phyloP scores from a whole-genome alignment of 1,140 invertebrate genomes.

The Hylaeus volcanicus region DNA sequence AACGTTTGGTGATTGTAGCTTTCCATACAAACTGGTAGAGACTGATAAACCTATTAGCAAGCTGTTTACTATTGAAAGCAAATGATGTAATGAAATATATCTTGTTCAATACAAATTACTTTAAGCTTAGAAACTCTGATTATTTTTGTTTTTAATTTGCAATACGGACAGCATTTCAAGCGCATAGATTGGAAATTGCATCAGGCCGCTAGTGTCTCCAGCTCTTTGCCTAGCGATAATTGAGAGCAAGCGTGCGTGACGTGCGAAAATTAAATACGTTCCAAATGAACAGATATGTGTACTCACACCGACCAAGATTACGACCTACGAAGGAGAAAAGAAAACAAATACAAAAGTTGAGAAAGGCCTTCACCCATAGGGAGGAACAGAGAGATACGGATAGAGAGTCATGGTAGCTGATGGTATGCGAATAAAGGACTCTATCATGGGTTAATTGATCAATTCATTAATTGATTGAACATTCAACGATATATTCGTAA shows the following conservation, averaged over 20 bases:
- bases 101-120: no score
- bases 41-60: no score
- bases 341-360: conserved; percentile 52
- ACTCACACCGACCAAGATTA: conserved; percentile 76
- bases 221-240: not conserved
- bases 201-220: no score
- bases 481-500: not conserved
- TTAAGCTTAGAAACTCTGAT: no score
- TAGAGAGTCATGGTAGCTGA: not conserved
- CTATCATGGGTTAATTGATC: not conserved
- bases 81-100: no score
- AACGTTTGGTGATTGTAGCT: no score
- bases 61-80: no score
- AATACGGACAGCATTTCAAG: no score
- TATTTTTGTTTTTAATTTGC: no score
- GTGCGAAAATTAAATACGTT: conserved; percentile 33
- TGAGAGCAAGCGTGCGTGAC: not conserved
- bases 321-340: conserved; percentile 73
- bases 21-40: no score
- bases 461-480: no score
- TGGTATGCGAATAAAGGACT: not conserved
- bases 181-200: no score
- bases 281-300: conserved; percentile 61
- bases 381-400: not conserved
- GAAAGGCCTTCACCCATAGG: conserved; percentile 35